Conservation (phyloP, 2,888 invertebrate genomes). For the Phania funesta region DNA sequence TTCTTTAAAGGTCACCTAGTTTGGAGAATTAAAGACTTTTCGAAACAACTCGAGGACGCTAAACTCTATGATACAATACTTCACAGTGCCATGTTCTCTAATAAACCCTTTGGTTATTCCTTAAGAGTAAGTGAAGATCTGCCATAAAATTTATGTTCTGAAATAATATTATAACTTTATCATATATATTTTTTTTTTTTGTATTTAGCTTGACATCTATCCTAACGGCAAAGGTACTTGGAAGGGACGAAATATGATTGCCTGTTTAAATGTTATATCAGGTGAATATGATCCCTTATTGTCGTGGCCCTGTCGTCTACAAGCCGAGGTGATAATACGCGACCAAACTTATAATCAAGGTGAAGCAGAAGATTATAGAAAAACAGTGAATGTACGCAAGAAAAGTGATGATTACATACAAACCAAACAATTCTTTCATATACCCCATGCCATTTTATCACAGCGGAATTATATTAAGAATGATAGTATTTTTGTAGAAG, state of each 20-base stretch:
- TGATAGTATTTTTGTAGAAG: slow-evolving; percentile 78
- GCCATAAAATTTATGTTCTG: not conserved
- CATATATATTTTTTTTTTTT: not conserved
- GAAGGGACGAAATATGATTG: slow-evolving; percentile 87
- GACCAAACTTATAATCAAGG: slow-evolving; percentile 83
- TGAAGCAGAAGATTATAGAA: slow-evolving; percentile 83
- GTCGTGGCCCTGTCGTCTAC: slow-evolving; percentile 87
- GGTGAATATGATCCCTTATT: slow-evolving; percentile 87
- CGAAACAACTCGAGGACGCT: slow-evolving; percentile 85
- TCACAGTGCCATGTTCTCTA: slow-evolving; percentile 86
- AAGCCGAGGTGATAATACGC: slow-evolving; percentile 84
- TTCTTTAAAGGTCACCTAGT: slow-evolving; percentile 82
- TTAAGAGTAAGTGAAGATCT: slow-evolving; percentile 83
- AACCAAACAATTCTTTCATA: slow-evolving; percentile 79
- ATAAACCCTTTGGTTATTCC: slow-evolving; percentile 87
- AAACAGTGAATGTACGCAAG: slow-evolving; percentile 83
- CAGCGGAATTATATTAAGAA: slow-evolving; percentile 78
- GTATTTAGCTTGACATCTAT: slow-evolving; percentile 84
- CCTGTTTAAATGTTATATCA: slow-evolving; percentile 85
- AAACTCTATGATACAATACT: slow-evolving; percentile 84
- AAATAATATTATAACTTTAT: not conserved
- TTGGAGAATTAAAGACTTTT: slow-evolving; percentile 86
- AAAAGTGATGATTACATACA: slow-evolving; percentile 79
- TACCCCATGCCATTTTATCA: slow-evolving; percentile 77
- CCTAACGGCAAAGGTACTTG: slow-evolving; percentile 89